phyloP scores from a whole-genome alignment of 2,113 vertebrate genomes.

The Myrmecobius fasciatus region DNA sequence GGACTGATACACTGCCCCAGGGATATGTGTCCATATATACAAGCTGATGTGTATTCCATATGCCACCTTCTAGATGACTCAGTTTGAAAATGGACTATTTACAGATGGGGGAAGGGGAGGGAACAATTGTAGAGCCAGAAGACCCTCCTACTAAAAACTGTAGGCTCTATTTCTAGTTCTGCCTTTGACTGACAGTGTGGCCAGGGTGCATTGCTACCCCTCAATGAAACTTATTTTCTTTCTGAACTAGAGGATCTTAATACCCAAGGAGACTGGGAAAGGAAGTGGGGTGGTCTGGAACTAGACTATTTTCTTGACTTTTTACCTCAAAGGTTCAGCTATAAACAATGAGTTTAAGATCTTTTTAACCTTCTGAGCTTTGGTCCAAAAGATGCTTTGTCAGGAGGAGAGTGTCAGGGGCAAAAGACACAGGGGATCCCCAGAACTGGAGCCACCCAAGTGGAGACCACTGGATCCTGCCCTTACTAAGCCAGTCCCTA shows the following conservation, averaged over 20 bases:
- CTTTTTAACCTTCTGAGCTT: not conserved
- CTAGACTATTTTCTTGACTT: not conserved
- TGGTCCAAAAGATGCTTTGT: not conserved
- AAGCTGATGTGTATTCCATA: not conserved
- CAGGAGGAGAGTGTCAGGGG: not conserved
- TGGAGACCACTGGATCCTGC: slow-evolving; percentile 7
- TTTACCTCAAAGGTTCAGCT: not conserved
- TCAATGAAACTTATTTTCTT: not conserved
- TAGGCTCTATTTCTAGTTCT: not conserved
- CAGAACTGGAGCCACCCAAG: slow-evolving; percentile 30
- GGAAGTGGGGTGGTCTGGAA: not conserved
- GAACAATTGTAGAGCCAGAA: not conserved
- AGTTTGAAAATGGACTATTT: not conserved
- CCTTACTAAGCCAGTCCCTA: slow-evolving; percentile 60
- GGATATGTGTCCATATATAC: not conserved
- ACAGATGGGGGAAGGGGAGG: not conserved
- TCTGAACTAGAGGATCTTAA: not conserved
- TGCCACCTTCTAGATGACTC: not conserved
- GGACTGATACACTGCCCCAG: not conserved
- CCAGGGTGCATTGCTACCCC: not conserved
- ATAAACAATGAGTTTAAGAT: not conserved
- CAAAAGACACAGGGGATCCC: not conserved
- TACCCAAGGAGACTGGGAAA: not conserved
- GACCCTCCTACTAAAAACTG: not conserved
- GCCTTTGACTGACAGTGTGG: not conserved